These are phyloP conservation scores for Mormyrops attenuatus DNA, from an alignment of 2,797 vertebrate species.

Conservation along the genomic window DNA sequence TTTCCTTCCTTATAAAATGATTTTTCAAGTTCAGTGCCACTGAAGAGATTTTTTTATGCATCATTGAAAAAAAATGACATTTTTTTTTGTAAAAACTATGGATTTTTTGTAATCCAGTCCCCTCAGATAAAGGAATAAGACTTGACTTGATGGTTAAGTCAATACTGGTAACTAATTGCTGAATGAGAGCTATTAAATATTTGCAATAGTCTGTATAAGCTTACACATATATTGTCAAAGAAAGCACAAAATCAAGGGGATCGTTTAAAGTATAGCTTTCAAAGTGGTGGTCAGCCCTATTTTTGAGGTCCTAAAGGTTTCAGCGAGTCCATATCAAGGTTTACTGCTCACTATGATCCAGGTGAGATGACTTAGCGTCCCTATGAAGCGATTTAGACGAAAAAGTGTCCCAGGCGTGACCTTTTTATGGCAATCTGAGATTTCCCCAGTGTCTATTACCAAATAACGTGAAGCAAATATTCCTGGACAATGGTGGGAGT, in stretches of 20 bases:
- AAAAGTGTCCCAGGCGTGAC: not conserved
- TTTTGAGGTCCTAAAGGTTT: not conserved
- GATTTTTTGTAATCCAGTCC: not conserved
- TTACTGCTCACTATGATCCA: not conserved
- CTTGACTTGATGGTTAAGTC: not conserved
- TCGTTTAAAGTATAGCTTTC: not conserved
- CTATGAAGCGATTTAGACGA: not conserved
- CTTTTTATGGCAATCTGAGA: not conserved
- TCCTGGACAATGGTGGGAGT: conserved; percentile 14
- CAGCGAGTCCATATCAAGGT: not conserved
- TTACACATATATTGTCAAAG: not conserved
- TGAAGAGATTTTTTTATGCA: not conserved
- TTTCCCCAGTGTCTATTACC: not conserved
- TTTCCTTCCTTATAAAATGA: not conserved
- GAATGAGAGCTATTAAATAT: not conserved
- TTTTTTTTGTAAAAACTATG: not conserved
- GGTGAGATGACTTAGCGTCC: not conserved
- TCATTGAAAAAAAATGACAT: not conserved
- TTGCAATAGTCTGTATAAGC: not conserved
- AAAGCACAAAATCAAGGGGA: not conserved
- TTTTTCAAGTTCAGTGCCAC: not conserved
- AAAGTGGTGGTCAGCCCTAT: not conserved
- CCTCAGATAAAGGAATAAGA: not conserved
- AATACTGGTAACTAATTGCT: not conserved
- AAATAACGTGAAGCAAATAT: not conserved